phyloP scores from a whole-genome alignment of 2,113 vertebrate genomes.

The Platysteira castanea region DNA sequence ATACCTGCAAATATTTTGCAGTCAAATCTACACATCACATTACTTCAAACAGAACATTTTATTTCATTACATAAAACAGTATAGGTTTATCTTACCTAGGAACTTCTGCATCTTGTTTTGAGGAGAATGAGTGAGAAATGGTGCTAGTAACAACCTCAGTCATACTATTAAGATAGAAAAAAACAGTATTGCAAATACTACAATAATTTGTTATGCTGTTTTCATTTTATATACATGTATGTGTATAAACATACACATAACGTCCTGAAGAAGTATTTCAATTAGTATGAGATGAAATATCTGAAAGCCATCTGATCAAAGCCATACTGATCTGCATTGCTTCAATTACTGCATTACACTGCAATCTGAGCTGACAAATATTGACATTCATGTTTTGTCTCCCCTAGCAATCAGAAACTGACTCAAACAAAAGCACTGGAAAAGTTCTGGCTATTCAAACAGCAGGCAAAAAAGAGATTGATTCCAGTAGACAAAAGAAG shows the following conservation, averaged over 20 bases:
- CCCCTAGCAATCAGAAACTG: constrained; percentile 62
- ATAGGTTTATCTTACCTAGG: constrained; percentile 50
- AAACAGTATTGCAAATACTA: not conserved
- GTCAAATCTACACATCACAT: not conserved
- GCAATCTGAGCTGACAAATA: constrained; percentile 46
- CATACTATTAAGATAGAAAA: constrained; percentile 12
- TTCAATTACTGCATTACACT: not conserved
- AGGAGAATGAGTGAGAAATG: not conserved
- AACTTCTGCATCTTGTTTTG: constrained; percentile 30
- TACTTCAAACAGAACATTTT: not conserved
- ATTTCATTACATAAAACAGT: not conserved
- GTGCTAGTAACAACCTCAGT: not conserved
- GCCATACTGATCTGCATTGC: not conserved
- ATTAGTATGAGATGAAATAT: not conserved
- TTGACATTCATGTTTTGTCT: constrained; percentile 46
- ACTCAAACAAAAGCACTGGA: constrained; percentile 46
- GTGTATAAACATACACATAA: fast-evolving
- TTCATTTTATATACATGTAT: not conserved
- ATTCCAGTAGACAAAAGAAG: not conserved
- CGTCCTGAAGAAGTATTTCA: not conserved
- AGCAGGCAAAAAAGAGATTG: not conserved
- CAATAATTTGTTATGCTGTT: not conserved
- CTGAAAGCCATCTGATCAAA: not conserved
- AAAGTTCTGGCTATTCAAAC: not conserved
- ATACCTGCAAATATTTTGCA: not conserved